Percentiles rank a stretch among this genome's conserved stretches.
These are phyloP conservation scores for Agonopterix alstromeriana DNA, from an alignment of 2,888 invertebrate genomes.

Conservation along the genomic window DNA sequence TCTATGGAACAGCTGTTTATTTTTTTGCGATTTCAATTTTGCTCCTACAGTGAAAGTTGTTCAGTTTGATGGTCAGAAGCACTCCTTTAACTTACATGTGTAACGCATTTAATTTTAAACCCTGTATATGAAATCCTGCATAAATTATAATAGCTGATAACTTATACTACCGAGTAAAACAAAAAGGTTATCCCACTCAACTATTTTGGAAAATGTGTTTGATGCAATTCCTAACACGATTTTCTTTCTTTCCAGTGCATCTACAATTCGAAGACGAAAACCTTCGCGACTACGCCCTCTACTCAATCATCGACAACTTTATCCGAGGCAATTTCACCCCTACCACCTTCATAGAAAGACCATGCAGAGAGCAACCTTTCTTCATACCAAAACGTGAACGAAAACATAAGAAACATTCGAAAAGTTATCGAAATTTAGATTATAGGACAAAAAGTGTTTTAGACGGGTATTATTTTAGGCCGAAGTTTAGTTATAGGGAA, in stretches of 20 bases:
- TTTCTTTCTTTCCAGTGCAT: conserved; percentile 51
- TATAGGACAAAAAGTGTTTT: conserved; percentile 26
- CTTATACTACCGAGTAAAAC: no score
- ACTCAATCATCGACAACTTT: conserved; percentile 52
- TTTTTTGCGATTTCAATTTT: no score
- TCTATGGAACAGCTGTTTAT: no score
- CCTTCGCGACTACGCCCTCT: conserved; percentile 58
- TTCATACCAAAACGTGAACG: conserved; percentile 53
- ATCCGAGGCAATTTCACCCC: conserved; percentile 66
- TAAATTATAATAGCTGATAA: no score
- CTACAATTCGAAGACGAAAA: conserved; percentile 45
- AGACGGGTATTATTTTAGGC: conserved; percentile 51
- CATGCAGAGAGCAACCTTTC: conserved; percentile 57
- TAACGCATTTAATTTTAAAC: no score
- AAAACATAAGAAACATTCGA: conserved; percentile 29
- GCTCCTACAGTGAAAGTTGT: no score
- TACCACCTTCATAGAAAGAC: conserved; percentile 44
- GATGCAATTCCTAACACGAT: no score
- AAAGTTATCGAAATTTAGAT: conserved; percentile 1
- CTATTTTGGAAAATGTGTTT: no score
- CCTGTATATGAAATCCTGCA: no score
- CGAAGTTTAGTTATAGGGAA: conserved; percentile 38
- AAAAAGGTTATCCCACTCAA: no score
- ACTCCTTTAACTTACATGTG: no score
- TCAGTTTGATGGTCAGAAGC: no score